These are phyloP conservation scores for Xenops minutus DNA, from an alignment of 2,797 vertebrate genomes.

Conservation along the genomic window DNA sequence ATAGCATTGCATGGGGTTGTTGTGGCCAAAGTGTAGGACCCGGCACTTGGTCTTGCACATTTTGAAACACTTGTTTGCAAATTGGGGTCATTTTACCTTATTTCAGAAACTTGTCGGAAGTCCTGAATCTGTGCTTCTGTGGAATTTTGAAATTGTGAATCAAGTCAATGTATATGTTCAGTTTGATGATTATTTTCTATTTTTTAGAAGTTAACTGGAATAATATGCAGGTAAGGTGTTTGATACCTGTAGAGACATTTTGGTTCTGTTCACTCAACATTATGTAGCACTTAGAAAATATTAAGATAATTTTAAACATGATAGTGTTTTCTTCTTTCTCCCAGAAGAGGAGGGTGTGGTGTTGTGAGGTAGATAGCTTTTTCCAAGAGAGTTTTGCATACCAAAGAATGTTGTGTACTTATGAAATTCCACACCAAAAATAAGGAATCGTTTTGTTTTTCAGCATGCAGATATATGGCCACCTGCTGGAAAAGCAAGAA, in stretches of 20 bases:
- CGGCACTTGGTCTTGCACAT: background rate
- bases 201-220: background rate
- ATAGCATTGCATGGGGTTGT: fast-evolving
- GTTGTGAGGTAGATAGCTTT: background rate
- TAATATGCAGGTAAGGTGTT: background rate
- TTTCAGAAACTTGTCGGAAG: background rate
- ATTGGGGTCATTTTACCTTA: background rate
- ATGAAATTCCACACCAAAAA: constrained; percentile 1
- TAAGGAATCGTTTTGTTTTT: constrained; percentile 47
- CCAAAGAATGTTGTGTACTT: background rate
- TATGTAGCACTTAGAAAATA: background rate
- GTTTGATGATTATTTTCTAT: background rate
- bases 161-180: background rate
- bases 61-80: background rate
- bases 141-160: background rate
- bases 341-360: background rate
- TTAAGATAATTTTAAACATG: background rate
- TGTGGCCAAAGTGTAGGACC: background rate
- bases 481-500: constrained; percentile 71
- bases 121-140: background rate
- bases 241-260: constrained; percentile 2
- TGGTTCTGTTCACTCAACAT: constrained; percentile 2
- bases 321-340: background rate
- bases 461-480: constrained; percentile 84
- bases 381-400: background rate